Conservation (phyloP, 1,140 invertebrate genomes). For the Drosophila obscura region DNA sequence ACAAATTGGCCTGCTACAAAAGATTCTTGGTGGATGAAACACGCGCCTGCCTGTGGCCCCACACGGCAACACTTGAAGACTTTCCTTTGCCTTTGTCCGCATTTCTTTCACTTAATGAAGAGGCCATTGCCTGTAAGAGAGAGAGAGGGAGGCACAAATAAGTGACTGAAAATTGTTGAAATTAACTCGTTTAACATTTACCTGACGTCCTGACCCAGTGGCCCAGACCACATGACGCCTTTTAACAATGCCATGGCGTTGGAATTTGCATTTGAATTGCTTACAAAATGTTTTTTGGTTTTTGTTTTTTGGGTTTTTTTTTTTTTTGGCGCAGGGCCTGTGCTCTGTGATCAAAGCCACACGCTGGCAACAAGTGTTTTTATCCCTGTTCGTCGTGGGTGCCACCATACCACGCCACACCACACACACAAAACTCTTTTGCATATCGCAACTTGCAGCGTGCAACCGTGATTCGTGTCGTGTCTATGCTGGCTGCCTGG, state of each 20-base stretch:
- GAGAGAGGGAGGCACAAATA: too few species aligned
- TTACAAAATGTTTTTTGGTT: slow-evolving; percentile 27
- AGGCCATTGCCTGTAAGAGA: too few species aligned
- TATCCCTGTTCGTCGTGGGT: slow-evolving; percentile 22
- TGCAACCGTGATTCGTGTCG: slow-evolving; percentile 55
- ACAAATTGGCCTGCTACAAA: slow-evolving; percentile 71
- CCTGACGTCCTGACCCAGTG: neutral
- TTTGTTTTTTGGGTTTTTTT: too few species aligned
- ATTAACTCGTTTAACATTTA: too few species aligned
- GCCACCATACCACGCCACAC: neutral
- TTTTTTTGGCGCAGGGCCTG: slow-evolving; percentile 8
- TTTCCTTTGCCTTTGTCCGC: neutral
- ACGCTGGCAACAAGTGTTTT: slow-evolving; percentile 72
- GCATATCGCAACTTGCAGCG: slow-evolving; percentile 40
- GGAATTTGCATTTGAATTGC: slow-evolving; percentile 70
- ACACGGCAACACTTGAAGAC: neutral
- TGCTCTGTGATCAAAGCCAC: slow-evolving; percentile 57
- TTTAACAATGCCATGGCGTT: neutral
- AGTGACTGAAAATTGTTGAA: too few species aligned
- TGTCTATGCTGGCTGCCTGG: slow-evolving; percentile 4
- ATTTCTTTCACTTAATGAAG: too few species aligned
- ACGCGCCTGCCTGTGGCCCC: neutral
- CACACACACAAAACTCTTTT: slow-evolving; percentile 39
- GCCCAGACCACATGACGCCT: slow-evolving; percentile 13
- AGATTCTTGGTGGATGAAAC: slow-evolving; percentile 11